These are phyloP conservation scores for Grammomys dolichurus DNA, from an alignment of 2,113 vertebrate species.

Conservation along the genomic window DNA sequence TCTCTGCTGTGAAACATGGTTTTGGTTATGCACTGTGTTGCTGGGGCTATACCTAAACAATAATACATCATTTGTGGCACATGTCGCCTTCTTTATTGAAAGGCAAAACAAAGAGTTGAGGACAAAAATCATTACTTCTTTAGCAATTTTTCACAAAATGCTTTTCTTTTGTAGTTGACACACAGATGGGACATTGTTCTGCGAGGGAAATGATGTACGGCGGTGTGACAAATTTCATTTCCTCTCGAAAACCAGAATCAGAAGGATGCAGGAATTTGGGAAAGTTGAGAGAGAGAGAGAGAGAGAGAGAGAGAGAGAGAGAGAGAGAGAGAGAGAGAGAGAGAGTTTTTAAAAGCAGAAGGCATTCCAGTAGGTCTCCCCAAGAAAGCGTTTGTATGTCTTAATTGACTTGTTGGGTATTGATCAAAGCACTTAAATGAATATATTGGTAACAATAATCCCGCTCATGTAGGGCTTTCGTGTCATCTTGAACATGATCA, in stretches of 20 bases:
- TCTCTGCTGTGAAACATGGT: slow-evolving; percentile 96
- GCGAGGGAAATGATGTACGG: slow-evolving; percentile 94
- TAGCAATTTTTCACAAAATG: slow-evolving; percentile 99
- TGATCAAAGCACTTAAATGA: slow-evolving; percentile 83
- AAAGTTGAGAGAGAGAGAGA: slow-evolving; percentile 62
- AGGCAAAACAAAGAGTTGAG: slow-evolving; percentile 99
- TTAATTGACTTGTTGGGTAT: slow-evolving; percentile 85
- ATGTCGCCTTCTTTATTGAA: slow-evolving; percentile 99
- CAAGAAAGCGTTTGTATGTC: slow-evolving; percentile 76
- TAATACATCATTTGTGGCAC: slow-evolving; percentile 95
- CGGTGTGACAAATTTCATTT: slow-evolving; percentile 94
- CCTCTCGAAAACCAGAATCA: slow-evolving; percentile 90
- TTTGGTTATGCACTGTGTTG: slow-evolving; percentile 96
- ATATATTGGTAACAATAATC: slow-evolving; percentile 86
- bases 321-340: not conserved
- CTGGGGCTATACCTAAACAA: slow-evolving; percentile 91
- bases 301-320: slow-evolving; percentile 1
- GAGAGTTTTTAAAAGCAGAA: not conserved
- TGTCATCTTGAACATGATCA: slow-evolving; percentile 75
- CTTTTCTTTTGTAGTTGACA: slow-evolving; percentile 95
- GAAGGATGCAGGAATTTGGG: slow-evolving; percentile 86
- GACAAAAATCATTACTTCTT: slow-evolving; percentile 98
- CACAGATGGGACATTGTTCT: slow-evolving; percentile 90
- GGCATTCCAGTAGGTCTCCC: slow-evolving; percentile 47
- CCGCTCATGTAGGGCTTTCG: slow-evolving; percentile 65